Evolutionary conservation across 2,888 invertebrate genomes (phyloP).

Genomic region (Byasa hedistus): DNA sequence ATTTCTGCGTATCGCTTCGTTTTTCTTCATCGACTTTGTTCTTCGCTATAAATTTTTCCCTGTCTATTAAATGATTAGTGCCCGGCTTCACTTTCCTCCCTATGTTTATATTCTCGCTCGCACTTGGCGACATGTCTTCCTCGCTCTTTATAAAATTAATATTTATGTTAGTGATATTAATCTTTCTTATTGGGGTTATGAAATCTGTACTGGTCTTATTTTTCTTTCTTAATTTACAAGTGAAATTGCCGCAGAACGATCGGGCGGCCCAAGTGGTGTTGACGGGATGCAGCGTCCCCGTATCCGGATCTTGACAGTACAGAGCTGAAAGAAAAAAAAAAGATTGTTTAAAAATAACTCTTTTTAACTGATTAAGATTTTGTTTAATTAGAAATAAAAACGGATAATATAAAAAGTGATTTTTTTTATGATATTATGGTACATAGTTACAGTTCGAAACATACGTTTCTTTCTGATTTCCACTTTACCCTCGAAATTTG

Average conservation of each 20-base stretch:
- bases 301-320: constrained; percentile 71
- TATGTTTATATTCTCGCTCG: constrained; percentile 36
- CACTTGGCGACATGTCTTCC: constrained; percentile 34
- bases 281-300: constrained; percentile 57
- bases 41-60: constrained; percentile 24
- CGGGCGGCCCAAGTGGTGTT: constrained; percentile 67
- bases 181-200: constrained; percentile 40
- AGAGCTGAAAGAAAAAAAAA: constrained; percentile 53
- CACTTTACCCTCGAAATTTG: not conserved
- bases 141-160: constrained; percentile 26
- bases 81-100: constrained; percentile 27
- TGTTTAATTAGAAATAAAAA: not conserved
- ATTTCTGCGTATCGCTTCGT: not conserved
- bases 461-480: too few relatives aligned
- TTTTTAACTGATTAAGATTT: not conserved
- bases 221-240: constrained; percentile 58
- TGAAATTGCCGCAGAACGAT: constrained; percentile 70
- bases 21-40: constrained; percentile 20
- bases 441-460: not conserved
- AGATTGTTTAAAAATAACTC: not conserved
- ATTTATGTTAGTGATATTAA: constrained; percentile 44
- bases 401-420: not conserved
- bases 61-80: constrained; percentile 10
- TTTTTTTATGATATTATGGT: not conserved
- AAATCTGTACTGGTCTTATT: constrained; percentile 42